These are phyloP conservation scores for Pseudococcus longispinus DNA, from an alignment of 2,888 invertebrate species.

Conservation along the genomic window DNA sequence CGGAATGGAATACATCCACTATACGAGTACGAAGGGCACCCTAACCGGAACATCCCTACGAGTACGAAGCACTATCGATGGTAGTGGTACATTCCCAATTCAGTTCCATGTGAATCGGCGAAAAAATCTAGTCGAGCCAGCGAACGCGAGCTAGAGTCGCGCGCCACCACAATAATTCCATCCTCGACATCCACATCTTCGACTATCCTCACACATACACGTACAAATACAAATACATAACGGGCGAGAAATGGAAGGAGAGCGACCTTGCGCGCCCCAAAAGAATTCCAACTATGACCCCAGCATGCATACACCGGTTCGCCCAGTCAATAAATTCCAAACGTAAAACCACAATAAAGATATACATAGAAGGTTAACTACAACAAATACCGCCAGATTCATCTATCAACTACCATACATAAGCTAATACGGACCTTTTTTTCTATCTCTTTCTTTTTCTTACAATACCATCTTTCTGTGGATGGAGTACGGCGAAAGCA, in stretches of 20 bases:
- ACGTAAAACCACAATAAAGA: conserved; percentile 41
- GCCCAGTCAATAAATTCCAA: conserved; percentile 44
- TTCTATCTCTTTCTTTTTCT: not conserved
- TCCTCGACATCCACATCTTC: not conserved
- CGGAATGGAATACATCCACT: not conserved
- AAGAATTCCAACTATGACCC: conserved; percentile 58
- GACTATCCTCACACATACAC: not conserved
- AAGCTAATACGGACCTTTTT: not conserved
- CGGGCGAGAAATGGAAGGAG: conserved; percentile 58
- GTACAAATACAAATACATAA: too few relatives aligned
- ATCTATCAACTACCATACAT: not conserved
- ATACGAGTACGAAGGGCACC: not conserved
- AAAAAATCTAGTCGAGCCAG: conserved; percentile 21
- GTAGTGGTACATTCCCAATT: not conserved
- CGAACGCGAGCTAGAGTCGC: conserved; percentile 46
- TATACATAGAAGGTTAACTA: conserved; percentile 40
- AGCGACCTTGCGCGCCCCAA: conserved; percentile 58
- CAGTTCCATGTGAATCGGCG: not conserved
- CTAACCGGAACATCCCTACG: conserved; percentile 43
- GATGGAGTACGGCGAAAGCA: not conserved
- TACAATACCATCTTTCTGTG: not conserved
- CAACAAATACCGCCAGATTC: conserved; percentile 10
- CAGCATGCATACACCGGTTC: conserved; percentile 47
- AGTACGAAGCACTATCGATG: not conserved
- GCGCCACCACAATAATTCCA: conserved; percentile 35